A percentile compares a stretch with the other conserved stretches of the same genome.
phyloP scores from a whole-genome alignment of 2,797 vertebrate genomes.

The Sylvilagus floridanus region DNA sequence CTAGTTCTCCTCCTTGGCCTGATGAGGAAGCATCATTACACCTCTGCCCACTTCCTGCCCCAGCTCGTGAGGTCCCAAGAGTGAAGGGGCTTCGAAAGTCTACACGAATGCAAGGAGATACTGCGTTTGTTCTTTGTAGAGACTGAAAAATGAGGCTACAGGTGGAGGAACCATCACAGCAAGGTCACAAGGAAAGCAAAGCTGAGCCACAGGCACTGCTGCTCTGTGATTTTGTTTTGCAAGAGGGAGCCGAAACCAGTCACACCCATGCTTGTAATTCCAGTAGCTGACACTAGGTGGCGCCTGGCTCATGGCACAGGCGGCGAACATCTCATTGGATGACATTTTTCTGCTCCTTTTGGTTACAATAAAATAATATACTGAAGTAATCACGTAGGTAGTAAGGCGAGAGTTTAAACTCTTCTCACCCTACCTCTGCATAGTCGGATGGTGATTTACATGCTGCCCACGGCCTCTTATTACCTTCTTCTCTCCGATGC shows the following conservation, averaged over 20 bases:
- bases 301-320: not conserved
- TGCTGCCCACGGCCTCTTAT: not conserved
- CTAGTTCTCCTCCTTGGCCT: not conserved
- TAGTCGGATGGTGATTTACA: not conserved
- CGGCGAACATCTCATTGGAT: not conserved
- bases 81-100: slow-evolving; percentile 1
- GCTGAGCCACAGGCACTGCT: fast-evolving
- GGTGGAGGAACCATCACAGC: not conserved
- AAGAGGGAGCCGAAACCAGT: not conserved
- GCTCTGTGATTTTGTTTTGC: not conserved
- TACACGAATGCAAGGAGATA: not conserved
- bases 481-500: not conserved
- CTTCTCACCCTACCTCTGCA: not conserved
- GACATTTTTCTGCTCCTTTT: not conserved
- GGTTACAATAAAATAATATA: slow-evolving; percentile 40
- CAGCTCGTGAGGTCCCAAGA: not conserved
- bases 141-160: not conserved
- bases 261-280: slow-evolving; percentile 5
- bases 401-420: not conserved
- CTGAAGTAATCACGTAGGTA: not conserved
- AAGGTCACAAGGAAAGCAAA: not conserved
- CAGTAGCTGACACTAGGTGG: slow-evolving; percentile 27
- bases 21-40: not conserved
- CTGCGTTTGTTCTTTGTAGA: not conserved
- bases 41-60: not conserved